Base-by-base conservation (phyloP, 2,113 vertebrate species). In the Cromileptes altivelis region DNA sequence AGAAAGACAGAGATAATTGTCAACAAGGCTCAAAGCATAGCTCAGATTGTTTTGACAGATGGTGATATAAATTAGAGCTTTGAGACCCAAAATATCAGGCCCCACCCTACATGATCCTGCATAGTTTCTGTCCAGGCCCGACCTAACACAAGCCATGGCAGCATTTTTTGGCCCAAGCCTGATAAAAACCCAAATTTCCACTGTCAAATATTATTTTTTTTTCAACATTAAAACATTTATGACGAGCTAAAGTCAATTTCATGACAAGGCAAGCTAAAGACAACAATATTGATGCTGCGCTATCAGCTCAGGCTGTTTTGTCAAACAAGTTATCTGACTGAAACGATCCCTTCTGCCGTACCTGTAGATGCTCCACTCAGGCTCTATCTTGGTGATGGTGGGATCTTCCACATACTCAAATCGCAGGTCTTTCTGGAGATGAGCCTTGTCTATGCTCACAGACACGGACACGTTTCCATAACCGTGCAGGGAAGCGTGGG, bases 291-390 rank as follows among this genome's bases (percentile, higher is more conserved):
- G 62, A n/a, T 70, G 8, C 4, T 47, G 19, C 3, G 25, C 37
- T n/a, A 70, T 60, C 33, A 23, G 40, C 62, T 75, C 11, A 40
- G 12, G 1, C 25, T 60, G 18, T n/a, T 78, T 42, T 40, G 25
- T 37, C 21, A 67, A 33, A 47, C 7, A 13, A 7, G 12, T 67
- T 3, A 23, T 19, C 1, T 9, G 14, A n/a, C 3, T 30, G 6
- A 70, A 55, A 75, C 47, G 7, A 27, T 19, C 2, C 11, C 10
- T 3, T 58, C 50, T 47, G 2, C 33, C 42, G 11, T 87, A 99
- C 98, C 98, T 99, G 93, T 97, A 94, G 49, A 99, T 99, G 94
- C 98, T 99, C 98, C 98, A 99, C 81, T 99, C 98, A 0, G 98
- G 98, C 88, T 99, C 98, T 0, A 99, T 96, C 89, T 96, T 97